These are phyloP conservation scores for Chiridota heheva DNA, from an alignment of 35 echinoderm and acorn worm species.

Conservation along the genomic window DNA sequence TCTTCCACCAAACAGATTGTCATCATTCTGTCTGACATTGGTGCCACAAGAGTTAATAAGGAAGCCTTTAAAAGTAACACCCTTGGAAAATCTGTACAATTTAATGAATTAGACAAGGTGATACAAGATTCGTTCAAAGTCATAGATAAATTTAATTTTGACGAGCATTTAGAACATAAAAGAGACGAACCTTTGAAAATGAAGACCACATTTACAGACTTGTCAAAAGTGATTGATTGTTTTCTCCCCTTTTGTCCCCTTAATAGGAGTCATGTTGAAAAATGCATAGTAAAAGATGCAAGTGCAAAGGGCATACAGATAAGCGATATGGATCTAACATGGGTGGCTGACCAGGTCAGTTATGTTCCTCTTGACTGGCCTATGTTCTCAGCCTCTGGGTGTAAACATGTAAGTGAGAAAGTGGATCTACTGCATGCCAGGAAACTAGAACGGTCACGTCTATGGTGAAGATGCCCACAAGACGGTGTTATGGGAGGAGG, in stretches of 20 bases:
- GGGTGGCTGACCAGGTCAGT: constrained; percentile 53
- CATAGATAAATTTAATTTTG: too few relatives aligned
- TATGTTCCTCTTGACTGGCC: constrained; percentile 38
- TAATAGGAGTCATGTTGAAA: constrained; percentile 44
- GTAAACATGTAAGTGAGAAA: constrained; percentile 61
- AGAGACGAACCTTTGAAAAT: too few relatives aligned
- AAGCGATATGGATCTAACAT: constrained; percentile 30
- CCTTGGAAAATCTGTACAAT: too few relatives aligned
- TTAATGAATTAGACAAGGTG: too few relatives aligned
- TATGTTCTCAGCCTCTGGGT: constrained; percentile 58
- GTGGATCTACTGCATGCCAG: constrained; percentile 40
- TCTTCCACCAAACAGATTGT: background rate
- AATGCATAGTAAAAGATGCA: constrained; percentile 21
- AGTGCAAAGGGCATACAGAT: constrained; percentile 13
- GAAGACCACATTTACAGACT: background rate
- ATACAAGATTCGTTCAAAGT: too few relatives aligned
- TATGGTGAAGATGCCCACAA: too few relatives aligned
- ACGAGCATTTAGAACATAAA: too few relatives aligned
- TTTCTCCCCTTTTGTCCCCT: constrained; percentile 53
- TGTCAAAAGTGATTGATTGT: background rate
- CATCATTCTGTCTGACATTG: constrained; percentile 11
- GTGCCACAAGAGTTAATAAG: too few relatives aligned
- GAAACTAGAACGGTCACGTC: too few relatives aligned
- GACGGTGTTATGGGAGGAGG: too few relatives aligned
- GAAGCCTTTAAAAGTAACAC: too few relatives aligned